Percentiles rank a stretch among this genome's conserved stretches.
Conservation (phyloP, 1,140 invertebrate species). For the Rhopalosiphum padi region DNA sequence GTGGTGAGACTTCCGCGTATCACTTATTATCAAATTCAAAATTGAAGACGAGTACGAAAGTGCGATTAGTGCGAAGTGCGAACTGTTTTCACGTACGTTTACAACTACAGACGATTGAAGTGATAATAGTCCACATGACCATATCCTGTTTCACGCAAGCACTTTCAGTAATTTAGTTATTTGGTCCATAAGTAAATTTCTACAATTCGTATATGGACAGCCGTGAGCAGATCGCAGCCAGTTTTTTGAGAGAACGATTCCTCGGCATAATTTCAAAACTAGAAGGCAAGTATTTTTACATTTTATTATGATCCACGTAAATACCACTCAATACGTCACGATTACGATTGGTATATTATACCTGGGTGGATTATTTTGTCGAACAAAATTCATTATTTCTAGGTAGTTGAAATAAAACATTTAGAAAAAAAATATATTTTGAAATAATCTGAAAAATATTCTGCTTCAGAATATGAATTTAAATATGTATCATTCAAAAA, state of each 20-base stretch:
- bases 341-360: too few relatives aligned
- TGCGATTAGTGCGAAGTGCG: background rate
- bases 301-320: background rate
- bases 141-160: background rate
- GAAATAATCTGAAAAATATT: too few relatives aligned
- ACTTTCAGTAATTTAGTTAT: background rate
- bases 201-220: background rate
- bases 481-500: too few relatives aligned
- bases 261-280: background rate
- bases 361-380: too few relatives aligned
- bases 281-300: conserved; percentile 25
- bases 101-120: background rate
- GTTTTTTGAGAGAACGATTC: conserved; percentile 53
- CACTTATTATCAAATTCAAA: background rate
- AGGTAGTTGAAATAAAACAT: too few relatives aligned
- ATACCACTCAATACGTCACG: too few relatives aligned
- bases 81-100: background rate
- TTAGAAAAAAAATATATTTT: too few relatives aligned
- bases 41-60: background rate
- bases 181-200: background rate
- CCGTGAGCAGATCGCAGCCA: conserved; percentile 12
- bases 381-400: too few relatives aligned
- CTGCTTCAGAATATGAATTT: too few relatives aligned
- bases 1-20: background rate
- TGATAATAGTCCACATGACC: background rate